phyloP scores from a whole-genome alignment of 2,888 invertebrate genomes.

The Eumacrocentrus americanus region DNA sequence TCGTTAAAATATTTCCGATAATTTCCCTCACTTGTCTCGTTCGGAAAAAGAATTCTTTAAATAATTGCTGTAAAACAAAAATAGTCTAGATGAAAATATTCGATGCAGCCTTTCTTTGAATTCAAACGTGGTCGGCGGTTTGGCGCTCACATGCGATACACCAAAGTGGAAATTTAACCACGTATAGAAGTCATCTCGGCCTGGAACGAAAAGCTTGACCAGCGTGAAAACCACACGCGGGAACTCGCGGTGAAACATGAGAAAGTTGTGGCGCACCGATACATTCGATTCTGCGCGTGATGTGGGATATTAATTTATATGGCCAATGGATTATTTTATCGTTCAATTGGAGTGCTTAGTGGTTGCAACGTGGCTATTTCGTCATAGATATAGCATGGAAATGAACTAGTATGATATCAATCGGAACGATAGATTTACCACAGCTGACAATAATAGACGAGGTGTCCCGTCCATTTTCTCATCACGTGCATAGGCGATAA shows the following conservation, averaged over 20 bases:
- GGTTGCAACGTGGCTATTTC: not conserved
- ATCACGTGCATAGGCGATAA: not conserved
- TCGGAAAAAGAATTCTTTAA: too few species aligned
- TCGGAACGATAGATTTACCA: not conserved
- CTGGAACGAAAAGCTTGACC: not conserved
- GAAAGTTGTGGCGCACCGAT: not conserved
- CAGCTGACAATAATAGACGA: slow-evolving; percentile 3
- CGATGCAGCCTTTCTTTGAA: not conserved
- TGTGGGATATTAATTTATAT: too few species aligned
- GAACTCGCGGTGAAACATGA: not conserved
- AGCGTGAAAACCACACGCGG: not conserved
- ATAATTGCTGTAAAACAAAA: too few species aligned
- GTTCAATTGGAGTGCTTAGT: not conserved
- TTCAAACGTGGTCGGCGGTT: not conserved
- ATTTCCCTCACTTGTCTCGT: too few species aligned
- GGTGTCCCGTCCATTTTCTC: not conserved
- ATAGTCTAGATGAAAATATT: not conserved
- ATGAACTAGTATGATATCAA: not conserved
- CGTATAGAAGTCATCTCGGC: slow-evolving; percentile 1
- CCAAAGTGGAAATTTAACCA: not conserved
- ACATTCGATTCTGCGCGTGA: too few species aligned
- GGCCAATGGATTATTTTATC: not conserved
- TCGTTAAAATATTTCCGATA: too few species aligned
- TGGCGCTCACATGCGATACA: not conserved
- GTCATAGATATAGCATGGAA: not conserved